Evolutionary conservation across 2,888 invertebrate genomes (phyloP), one percentile per base, ranked within the genome.

Genomic region (Muscina levida): DNA sequence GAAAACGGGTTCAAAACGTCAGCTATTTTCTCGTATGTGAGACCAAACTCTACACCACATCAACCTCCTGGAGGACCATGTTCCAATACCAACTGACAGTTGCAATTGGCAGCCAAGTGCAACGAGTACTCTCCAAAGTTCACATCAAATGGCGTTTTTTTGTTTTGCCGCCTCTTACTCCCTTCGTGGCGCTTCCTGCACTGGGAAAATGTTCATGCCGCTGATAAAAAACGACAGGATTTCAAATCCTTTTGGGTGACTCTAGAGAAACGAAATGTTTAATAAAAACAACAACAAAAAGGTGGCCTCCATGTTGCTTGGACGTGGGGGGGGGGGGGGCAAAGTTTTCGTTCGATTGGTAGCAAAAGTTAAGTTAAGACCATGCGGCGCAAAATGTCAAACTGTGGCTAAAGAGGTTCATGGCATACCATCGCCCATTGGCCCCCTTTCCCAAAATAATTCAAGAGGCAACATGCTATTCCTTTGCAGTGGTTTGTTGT

Each of bases 81-180:
- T 77, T 77, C 26, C 31, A 59, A 31, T 70, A 67, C 80, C 53
- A 71, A 81, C 73, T 81, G 77, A 77, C 77, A 77, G 74, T 67
- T 81, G 80, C 80, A 81, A 71, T 74, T 72, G 77, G 80, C 80
- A 74, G 77, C 77, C 80, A 77, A 81, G 73, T 77, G 80, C 80
- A 81, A 81, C 80, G 31, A 31, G 66, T 77, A 80, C 73, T 77
- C 80, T 77, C 77, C 13, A 81, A 77, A 81, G 77, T 81, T 77
- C 74, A 59, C 74, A 44, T 67, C 15, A 65, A 26, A 26, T 62
- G 51, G 19, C 22, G 57, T 53, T 42, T 62, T 72, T 65, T 66
- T 10, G n/a, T 39, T 48, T 37, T 24, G 17, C n/a, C 39, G 13
- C 31, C 15, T 53, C 31, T 71, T 66, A 24, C 44, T 57, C 26